Evolutionary conservation across 2,888 invertebrate species (phyloP), one percentile per base, ranked within the genome.

Genomic region (Galerucella nymphaeae): DNA sequence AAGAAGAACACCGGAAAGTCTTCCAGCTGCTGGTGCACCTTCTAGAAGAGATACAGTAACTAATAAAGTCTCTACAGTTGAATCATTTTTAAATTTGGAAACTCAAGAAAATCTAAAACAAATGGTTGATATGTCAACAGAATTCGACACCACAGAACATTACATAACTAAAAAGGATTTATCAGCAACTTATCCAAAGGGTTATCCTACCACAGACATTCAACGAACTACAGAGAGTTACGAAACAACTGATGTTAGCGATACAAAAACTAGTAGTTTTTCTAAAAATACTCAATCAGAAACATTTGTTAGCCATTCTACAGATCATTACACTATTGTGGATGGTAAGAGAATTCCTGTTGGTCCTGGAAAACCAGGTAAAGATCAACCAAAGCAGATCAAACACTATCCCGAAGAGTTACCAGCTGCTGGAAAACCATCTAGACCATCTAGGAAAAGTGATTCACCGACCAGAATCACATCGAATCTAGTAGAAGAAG

Each of bases 401-500:
- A 72, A 61, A 50, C 41, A 53, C 20, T 64, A 62, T 58, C 77
- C 75, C 16, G 69, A 75, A 61, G 74, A 71, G 11, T 57, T 72
- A 55, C 77, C 77, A 62, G 73, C 73, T 55, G 77, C 77, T 53
- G 77, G 77, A 38, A 71, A 72, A 64, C 73, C 75, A 14, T 75
- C 73, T 11, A 73, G 72, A 70, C 58, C 66, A 16, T 61, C 61
- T 16, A 75, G 64, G 66, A 67, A 65, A 50, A 41, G 20, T 38
- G 61, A 53, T 18, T 55, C 55, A n/a, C 71, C 73, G 13, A 63
- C 59, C 14, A 66, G 61, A 48, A 41, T 50, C 18, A 38, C 59
- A 38, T 16, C 53, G 16, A 57, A 14, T n/a, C 57, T 38, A 20
- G 30, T 18, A 64, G 64, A 67, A 18, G 41, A 61, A 20, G 41